These are phyloP conservation scores for Drosophila ustulata DNA, from an alignment of 2,888 invertebrate species.

Conservation along the genomic window DNA sequence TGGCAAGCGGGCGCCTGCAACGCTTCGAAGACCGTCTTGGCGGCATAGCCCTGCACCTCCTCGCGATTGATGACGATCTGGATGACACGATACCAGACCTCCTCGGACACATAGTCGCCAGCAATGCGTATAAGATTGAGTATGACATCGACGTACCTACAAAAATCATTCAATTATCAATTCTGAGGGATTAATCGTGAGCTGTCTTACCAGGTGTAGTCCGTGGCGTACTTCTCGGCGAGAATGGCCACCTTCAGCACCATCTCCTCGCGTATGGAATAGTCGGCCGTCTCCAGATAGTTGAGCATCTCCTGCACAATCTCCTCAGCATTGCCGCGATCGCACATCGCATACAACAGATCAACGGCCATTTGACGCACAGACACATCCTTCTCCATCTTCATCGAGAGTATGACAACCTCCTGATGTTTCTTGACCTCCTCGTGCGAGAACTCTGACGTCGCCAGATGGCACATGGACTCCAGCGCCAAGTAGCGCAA, in stretches of 20 bases:
- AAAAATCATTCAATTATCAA: neutral
- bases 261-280: slow-evolving; percentile 99
- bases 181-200: neutral
- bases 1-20: slow-evolving; percentile 99
- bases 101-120: slow-evolving; percentile 99
- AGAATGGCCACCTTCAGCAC: slow-evolving; percentile 99
- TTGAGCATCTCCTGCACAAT: slow-evolving; percentile 99
- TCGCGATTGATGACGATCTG: slow-evolving; percentile 99
- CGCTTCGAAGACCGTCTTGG: slow-evolving; percentile 99
- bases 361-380: slow-evolving; percentile 99
- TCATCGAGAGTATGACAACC: slow-evolving; percentile 99
- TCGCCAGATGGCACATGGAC: slow-evolving; percentile 99
- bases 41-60: slow-evolving; percentile 99
- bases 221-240: slow-evolving; percentile 99
- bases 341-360: slow-evolving; percentile 99
- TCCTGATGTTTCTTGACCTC: slow-evolving; percentile 99
- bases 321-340: slow-evolving; percentile 99
- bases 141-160: slow-evolving; percentile 95
- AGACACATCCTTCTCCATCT: slow-evolving; percentile 99
- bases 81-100: slow-evolving; percentile 99
- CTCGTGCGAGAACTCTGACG: slow-evolving; percentile 99
- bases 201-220: slow-evolving; percentile 95
- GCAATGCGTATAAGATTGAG: slow-evolving; percentile 99
- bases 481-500: slow-evolving; percentile 98
- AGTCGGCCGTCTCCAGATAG: slow-evolving; percentile 99